A percentile compares a stretch with the other conserved stretches of the same genome.
Evolutionary conservation across 2,113 vertebrate genomes (phyloP).

Genomic region (Chelonoidis abingdonii): DNA sequence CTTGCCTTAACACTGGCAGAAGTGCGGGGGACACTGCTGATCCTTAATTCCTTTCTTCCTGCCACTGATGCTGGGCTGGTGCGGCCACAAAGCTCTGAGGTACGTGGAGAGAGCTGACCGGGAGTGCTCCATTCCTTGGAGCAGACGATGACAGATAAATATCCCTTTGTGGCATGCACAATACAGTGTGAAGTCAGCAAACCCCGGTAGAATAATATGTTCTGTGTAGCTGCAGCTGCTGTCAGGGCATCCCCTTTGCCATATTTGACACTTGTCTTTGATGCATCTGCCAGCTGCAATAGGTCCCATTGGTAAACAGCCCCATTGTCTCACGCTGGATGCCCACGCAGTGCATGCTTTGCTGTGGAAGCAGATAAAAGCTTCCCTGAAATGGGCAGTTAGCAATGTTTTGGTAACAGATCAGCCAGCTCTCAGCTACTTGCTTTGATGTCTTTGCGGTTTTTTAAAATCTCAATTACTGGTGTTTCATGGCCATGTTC

Average conservation of each 20-base stretch:
- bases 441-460: constrained; percentile 54
- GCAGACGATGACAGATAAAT: neutral
- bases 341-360: neutral
- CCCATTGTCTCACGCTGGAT: neutral
- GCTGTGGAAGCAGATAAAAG: neutral
- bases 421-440: constrained; percentile 25
- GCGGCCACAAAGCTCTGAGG: too few relatives aligned
- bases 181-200: neutral
- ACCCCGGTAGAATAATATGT: neutral
- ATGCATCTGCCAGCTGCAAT: rapidly evolving
- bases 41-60: neutral
- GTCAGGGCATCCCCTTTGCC: neutral
- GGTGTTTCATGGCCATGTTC: constrained; percentile 41
- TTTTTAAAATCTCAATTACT: constrained; percentile 50
- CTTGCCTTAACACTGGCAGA: neutral
- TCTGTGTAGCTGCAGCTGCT: neutral
- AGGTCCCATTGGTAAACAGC: neutral
- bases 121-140: neutral
- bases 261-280: neutral
- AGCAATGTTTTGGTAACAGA: constrained; percentile 40
- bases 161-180: rapidly evolving
- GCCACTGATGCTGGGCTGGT: neutral
- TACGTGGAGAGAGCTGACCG: neutral
- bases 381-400: neutral
- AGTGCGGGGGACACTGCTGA: neutral